These are phyloP conservation scores for Spilogale gracilis DNA, from an alignment of 2,113 vertebrate genomes.

Conservation along the genomic window DNA sequence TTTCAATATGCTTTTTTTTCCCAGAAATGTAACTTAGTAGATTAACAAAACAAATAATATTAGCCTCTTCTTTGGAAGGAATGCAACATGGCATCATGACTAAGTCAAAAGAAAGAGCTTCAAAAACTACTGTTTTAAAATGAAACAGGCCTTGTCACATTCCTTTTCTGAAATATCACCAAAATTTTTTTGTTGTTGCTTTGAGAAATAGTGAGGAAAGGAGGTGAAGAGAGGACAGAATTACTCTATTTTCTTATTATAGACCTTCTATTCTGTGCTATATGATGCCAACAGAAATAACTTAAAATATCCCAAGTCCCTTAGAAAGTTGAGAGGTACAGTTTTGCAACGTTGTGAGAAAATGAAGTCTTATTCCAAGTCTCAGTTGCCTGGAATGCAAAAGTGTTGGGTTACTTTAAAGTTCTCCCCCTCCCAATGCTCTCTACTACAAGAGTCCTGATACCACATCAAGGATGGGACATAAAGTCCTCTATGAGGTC, in stretches of 20 bases:
- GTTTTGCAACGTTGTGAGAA: not conserved
- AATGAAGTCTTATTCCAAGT: not conserved
- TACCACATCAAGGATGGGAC: not conserved
- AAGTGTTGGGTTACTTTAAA: not conserved
- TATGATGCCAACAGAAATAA: conserved; percentile 40
- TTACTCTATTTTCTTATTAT: conserved; percentile 54
- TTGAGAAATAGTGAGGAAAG: not conserved
- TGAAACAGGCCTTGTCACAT: conserved; percentile 9
- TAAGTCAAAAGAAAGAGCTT: not conserved
- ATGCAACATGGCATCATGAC: not conserved
- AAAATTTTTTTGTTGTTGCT: not conserved
- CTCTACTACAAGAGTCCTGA: not conserved
- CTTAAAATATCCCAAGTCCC: not conserved
- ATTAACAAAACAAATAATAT: not conserved
- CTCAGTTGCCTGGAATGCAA: not conserved
- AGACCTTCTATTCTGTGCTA: conserved; percentile 28
- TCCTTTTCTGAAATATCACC: conserved; percentile 47
- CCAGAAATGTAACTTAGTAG: not conserved
- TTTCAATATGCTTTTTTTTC: not conserved
- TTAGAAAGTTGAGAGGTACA: not conserved
- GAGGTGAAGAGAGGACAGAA: conserved; percentile 14
- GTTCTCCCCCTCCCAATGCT: not conserved
- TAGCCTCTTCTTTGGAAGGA: not conserved
- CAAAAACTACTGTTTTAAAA: conserved; percentile 36
- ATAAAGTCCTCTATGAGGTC: not conserved